Evolutionary conservation across 2,888 invertebrate genomes (phyloP).

Genomic region (Athalia circularis): DNA sequence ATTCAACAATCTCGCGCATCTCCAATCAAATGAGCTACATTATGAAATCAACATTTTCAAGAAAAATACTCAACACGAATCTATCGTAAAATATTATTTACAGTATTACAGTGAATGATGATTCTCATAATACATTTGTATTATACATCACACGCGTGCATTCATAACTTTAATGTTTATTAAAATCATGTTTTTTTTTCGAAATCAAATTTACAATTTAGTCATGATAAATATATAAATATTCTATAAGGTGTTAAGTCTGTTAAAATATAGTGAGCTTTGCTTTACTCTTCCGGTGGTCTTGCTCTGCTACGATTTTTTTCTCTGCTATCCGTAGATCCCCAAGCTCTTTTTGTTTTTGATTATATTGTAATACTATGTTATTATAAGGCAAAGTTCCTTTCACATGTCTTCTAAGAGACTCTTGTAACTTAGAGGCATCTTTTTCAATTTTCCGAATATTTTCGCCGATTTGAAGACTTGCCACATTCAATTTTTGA

Average conservation of each 20-base stretch:
- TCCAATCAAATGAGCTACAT: no score
- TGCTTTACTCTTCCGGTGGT: slow-evolving; percentile 82
- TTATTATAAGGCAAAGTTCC: slow-evolving; percentile 79
- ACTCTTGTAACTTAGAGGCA: slow-evolving; percentile 80
- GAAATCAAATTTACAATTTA: neutral
- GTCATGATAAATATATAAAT: neutral
- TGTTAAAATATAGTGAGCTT: slow-evolving; percentile 86
- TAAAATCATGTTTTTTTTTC: slow-evolving; percentile 12
- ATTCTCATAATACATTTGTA: no score
- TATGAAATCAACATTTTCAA: no score
- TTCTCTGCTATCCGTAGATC: slow-evolving; percentile 79
- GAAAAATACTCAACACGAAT: no score
- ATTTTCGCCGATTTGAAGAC: slow-evolving; percentile 84
- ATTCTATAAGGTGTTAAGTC: neutral
- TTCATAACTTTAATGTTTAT: no score
- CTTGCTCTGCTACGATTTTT: slow-evolving; percentile 83
- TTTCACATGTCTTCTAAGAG: slow-evolving; percentile 79
- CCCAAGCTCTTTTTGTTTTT: slow-evolving; percentile 80
- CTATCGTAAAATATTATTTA: no score
- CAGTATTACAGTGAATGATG: no score
- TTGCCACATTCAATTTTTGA: slow-evolving; percentile 84
- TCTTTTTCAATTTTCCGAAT: slow-evolving; percentile 82
- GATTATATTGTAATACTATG: slow-evolving; percentile 78
- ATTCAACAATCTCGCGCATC: neutral
- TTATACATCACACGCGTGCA: no score